These are phyloP conservation scores for Potorous gilbertii DNA, from an alignment of 2,797 vertebrate genomes.

Conservation along the genomic window DNA sequence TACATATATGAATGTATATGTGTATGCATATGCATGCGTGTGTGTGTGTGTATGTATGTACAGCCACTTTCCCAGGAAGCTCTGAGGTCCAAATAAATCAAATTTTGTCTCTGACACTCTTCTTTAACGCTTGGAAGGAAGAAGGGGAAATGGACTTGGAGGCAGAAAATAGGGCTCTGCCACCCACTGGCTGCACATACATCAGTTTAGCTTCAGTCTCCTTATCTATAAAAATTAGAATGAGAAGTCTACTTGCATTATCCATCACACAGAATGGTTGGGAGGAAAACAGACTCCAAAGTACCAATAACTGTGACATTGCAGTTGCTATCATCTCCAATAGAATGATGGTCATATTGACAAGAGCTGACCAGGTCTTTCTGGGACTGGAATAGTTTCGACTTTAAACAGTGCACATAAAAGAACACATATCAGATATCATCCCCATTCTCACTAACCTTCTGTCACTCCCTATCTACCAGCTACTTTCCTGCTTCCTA, in stretches of 20 bases:
- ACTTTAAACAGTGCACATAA: not conserved
- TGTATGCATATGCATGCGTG: too few species aligned
- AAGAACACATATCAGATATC: not conserved
- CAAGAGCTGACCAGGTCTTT: constrained; percentile 37
- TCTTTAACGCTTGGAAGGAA: not conserved
- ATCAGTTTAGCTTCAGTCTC: constrained; percentile 26
- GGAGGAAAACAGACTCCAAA: constrained; percentile 15
- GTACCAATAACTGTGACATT: not conserved
- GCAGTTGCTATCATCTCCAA: constrained; percentile 28
- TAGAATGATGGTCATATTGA: constrained; percentile 57
- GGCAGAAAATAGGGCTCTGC: not conserved
- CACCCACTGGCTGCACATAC: not conserved
- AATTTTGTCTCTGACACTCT: not conserved
- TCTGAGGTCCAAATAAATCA: not conserved
- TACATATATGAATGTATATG: too few species aligned
- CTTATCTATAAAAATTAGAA: constrained; percentile 61
- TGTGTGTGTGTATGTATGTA: too few species aligned
- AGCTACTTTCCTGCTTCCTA: not conserved
- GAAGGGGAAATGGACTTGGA: not conserved
- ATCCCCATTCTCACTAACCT: not conserved
- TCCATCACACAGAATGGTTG: constrained; percentile 58
- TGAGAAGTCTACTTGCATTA: constrained; percentile 26
- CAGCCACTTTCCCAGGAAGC: not conserved
- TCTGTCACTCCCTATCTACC: not conserved
- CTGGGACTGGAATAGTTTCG: constrained; percentile 52